Conservation (phyloP, 2,113 vertebrate species). For the Eolophus roseicapilla region DNA sequence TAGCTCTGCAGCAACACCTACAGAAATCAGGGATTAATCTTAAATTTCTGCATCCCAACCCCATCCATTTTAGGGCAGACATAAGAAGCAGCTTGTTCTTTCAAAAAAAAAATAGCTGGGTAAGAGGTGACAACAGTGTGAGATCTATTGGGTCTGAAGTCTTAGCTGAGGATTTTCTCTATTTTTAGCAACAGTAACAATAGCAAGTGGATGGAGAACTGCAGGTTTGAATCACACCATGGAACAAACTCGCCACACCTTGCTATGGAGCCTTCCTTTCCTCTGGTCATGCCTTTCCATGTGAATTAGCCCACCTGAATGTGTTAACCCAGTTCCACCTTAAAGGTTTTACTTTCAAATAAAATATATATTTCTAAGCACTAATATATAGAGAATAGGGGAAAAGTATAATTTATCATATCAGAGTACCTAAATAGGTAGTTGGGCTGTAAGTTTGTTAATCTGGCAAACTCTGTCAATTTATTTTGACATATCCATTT, state of each 20-base stretch:
- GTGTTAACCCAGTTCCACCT: neutral
- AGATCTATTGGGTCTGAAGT: neutral
- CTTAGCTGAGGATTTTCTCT: conserved; percentile 3
- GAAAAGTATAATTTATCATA: neutral
- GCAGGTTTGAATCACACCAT: neutral
- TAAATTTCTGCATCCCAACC: neutral
- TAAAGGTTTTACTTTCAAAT: neutral
- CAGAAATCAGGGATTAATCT: neutral
- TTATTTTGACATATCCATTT: neutral
- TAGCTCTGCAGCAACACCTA: neutral
- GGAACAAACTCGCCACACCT: neutral
- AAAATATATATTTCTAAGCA: neutral
- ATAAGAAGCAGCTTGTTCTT: neutral
- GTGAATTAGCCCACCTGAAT: neutral
- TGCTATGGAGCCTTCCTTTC: neutral
- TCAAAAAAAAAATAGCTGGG: neutral
- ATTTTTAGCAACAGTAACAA: conserved; percentile 31
- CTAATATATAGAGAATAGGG: neutral
- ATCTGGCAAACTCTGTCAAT: neutral
- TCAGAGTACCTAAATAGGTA: neutral
- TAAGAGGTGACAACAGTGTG: neutral
- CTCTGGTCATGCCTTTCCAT: neutral
- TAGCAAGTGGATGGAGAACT: neutral
- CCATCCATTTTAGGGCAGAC: neutral
- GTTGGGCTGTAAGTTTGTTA: neutral